Evolutionary conservation across 2,888 invertebrate genomes (phyloP), one percentile per base, ranked within the genome.

Genomic region (Cosmia trapezina): DNA sequence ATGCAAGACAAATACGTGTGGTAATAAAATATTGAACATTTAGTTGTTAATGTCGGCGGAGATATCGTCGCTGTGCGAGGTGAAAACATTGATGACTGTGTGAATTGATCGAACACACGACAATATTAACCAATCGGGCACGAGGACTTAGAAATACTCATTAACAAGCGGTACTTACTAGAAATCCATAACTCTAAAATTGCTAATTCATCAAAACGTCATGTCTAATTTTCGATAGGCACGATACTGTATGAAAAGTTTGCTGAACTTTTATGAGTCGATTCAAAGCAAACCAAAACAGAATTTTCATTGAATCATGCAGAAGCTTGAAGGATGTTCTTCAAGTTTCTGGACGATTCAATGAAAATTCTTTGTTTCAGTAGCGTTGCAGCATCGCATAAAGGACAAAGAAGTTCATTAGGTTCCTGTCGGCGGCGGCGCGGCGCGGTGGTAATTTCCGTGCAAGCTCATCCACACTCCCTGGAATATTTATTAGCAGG

Each of bases 401-500:
- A 75, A 83, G 76, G 73, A 86, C 83, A 87, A 86, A 81, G 80
- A 74, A 80, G 65, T 78, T 76, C 83, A 83, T 83, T 83, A 80
- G 78, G 70, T 66, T 73, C 76, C 71, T 62, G 74, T 51, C 56
- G 33, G 73, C 9, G 53, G 53, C 14, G 12, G 45, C 53, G 63
- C 69, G 60, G 67, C 71, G 78, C 86, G 89, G 86, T 88, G 89
- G 87, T 85, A 90, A 91, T 88, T 90, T 93, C 92, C 90, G 92
- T 90, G 83, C 28, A 28, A 28, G 28, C 28, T 1, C 89, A 90
- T 90, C 90, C 89, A 85, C 90, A 84, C 89, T 94, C 94, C 95
- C 95, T 92, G 94, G 95, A 95, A 95, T 90, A 90, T 94, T 93
- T 94, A 96, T 96, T 96, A 96, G 96, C 95, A 88, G 91, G 91